Evolutionary conservation across 2,113 vertebrate species (phyloP).

Genomic region (Aegithalos caudatus): DNA sequence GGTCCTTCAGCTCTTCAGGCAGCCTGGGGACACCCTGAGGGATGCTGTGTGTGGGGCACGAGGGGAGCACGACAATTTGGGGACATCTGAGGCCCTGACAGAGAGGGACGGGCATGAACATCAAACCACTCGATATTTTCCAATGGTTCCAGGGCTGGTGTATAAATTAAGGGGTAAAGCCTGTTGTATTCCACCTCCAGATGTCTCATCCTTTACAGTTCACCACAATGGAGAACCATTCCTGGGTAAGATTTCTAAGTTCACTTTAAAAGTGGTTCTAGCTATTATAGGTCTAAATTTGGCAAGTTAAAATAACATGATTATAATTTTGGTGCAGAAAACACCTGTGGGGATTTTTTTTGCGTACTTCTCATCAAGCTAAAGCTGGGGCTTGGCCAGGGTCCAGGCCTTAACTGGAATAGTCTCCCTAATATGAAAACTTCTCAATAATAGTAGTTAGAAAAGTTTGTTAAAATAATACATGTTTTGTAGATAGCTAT

Average conservation of each 20-base stretch:
- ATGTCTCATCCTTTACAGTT: neutral
- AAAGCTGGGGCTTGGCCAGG: neutral
- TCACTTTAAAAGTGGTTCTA: neutral
- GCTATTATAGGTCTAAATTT: neutral
- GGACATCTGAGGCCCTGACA: neutral
- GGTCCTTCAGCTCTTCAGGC: neutral
- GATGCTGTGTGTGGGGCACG: accelerated
- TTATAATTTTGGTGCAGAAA: neutral
- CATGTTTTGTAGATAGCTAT: neutral
- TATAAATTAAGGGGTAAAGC: neutral
- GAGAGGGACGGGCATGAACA: neutral
- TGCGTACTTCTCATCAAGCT: neutral
- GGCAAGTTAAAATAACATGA: neutral
- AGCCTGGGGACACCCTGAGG: neutral
- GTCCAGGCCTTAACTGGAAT: neutral
- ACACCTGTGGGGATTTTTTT: neutral
- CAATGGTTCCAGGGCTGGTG: neutral
- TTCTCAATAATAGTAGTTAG: neutral
- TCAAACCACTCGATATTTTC: neutral
- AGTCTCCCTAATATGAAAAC: neutral
- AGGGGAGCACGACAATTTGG: accelerated
- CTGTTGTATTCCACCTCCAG: neutral
- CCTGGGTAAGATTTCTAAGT: neutral
- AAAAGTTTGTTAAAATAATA: neutral
- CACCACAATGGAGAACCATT: neutral